Evolutionary conservation across 2,113 vertebrate genomes (phyloP).

Genomic region (Blennius ocellaris): DNA sequence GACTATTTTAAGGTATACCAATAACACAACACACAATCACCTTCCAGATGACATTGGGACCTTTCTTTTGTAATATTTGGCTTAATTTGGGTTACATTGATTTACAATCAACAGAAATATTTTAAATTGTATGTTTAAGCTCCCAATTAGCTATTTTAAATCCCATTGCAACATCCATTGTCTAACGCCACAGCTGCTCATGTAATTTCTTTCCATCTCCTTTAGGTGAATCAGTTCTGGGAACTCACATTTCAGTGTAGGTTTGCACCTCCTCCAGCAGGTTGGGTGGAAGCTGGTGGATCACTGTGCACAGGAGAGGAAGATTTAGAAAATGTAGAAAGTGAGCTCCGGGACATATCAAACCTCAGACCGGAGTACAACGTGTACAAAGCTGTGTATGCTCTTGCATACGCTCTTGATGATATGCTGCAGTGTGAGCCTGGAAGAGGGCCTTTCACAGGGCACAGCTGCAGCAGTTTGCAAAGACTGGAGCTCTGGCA

Average conservation of each 20-base stretch:
- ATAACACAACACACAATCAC: no score
- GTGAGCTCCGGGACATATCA: slow-evolving; percentile 58
- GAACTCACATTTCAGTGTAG: slow-evolving; percentile 58
- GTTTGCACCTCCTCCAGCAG: slow-evolving; percentile 33
- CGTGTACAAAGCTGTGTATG: slow-evolving; percentile 82
- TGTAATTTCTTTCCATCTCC: not conserved
- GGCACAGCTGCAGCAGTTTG: slow-evolving; percentile 26
- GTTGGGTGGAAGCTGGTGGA: slow-evolving; percentile 22
- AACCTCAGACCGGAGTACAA: slow-evolving; percentile 76
- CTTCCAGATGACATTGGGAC: no score
- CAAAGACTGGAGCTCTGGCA: slow-evolving; percentile 40
- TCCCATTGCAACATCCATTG: not conserved
- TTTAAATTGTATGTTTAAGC: no score
- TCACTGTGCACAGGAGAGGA: slow-evolving; percentile 71
- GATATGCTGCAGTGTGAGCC: slow-evolving; percentile 38
- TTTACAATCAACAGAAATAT: no score
- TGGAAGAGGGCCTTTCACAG: slow-evolving; percentile 39
- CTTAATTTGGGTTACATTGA: no score
- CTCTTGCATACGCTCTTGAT: slow-evolving; percentile 53
- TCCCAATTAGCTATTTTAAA: no score
- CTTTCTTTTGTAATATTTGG: no score
- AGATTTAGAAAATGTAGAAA: slow-evolving; percentile 49
- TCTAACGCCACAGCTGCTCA: no score
- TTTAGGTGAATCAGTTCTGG: slow-evolving; percentile 57
- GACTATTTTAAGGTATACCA: no score